Percentiles rank a stretch among this genome's conserved stretches.
phyloP scores from a whole-genome alignment of 2,797 vertebrate species.

The Malacoctenus gilli region DNA sequence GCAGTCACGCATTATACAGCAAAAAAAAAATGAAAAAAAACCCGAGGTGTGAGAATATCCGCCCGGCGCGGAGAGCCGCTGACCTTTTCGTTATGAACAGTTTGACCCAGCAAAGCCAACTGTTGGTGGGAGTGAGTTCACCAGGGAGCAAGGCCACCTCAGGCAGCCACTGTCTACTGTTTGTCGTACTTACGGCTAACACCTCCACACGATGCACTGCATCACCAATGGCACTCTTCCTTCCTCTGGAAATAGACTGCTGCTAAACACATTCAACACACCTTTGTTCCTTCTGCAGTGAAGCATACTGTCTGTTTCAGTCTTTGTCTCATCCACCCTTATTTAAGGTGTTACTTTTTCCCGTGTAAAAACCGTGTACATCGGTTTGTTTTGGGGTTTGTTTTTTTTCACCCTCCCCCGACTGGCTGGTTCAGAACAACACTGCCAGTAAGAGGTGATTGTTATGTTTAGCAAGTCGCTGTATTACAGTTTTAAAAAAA shows the following conservation, averaged over 20 bases:
- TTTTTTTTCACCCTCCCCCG: constrained; percentile 13
- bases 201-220: constrained; percentile 61
- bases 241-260: constrained; percentile 35
- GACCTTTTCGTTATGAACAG: constrained; percentile 61
- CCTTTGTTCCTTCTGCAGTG: constrained; percentile 32
- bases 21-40: constrained; percentile 10
- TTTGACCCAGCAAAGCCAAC: constrained; percentile 60
- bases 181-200: constrained; percentile 54
- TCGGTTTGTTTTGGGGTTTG: no score
- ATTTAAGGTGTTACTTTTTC: no score
- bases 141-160: constrained; percentile 60
- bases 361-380: no score
- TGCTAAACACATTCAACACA: constrained; percentile 24
- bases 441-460: constrained; percentile 9
- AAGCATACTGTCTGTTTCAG: constrained; percentile 15
- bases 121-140: constrained; percentile 69
- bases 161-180: constrained; percentile 53
- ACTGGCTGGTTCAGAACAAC: constrained; percentile 13
- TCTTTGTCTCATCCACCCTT: constrained; percentile 15
- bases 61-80: constrained; percentile 19
- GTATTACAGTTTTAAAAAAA: constrained; percentile 14
- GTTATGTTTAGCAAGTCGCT: constrained; percentile 15
- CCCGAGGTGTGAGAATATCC: constrained; percentile 30
- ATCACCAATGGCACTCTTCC: constrained; percentile 47
- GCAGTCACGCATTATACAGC: constrained; percentile 20